A percentile compares a stretch with the other conserved stretches of the same genome.
phyloP scores from a whole-genome alignment of 2,113 vertebrate genomes.

The Cebidichthys violaceus region DNA sequence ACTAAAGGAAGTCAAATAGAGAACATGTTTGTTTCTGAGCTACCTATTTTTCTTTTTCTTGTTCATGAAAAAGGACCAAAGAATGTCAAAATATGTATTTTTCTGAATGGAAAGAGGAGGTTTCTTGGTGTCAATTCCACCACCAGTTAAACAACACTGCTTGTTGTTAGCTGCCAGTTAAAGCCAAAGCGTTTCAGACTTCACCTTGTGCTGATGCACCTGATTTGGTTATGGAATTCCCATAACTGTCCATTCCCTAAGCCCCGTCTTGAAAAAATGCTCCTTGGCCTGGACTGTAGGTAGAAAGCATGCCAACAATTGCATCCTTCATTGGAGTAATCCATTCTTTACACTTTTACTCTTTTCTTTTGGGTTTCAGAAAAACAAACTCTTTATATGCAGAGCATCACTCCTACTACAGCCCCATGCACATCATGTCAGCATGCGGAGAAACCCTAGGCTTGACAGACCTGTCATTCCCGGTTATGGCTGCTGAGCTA shows the following conservation, averaged over 20 bases:
- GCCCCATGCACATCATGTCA: not conserved
- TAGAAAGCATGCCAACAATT: not conserved
- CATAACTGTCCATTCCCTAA: not conserved
- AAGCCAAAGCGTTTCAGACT: constrained; percentile 16
- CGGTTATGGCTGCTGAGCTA: not conserved
- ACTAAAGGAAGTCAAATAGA: constrained; percentile 9
- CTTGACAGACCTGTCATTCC: not conserved
- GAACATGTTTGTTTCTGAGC: constrained; percentile 6
- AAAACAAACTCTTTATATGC: not conserved
- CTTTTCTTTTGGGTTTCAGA: not conserved
- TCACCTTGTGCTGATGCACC: not conserved
- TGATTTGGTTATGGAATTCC: not conserved
- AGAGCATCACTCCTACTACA: not conserved
- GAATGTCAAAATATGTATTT: constrained; percentile 42
- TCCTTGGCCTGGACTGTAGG: not conserved
- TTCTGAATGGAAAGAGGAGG: constrained; percentile 13
- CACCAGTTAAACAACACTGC: constrained; percentile 12
- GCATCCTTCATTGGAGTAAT: not conserved
- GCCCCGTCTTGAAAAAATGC: not conserved
- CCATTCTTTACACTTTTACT: not conserved
- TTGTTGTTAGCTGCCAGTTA: not conserved
- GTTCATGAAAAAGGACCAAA: constrained; percentile 67
- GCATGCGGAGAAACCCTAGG: not conserved
- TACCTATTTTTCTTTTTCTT: constrained; percentile 46
- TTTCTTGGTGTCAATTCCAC: not conserved